These are phyloP conservation scores for Mesoclemmys tuberculata DNA, from an alignment of 2,113 vertebrate genomes.

Conservation along the genomic window DNA sequence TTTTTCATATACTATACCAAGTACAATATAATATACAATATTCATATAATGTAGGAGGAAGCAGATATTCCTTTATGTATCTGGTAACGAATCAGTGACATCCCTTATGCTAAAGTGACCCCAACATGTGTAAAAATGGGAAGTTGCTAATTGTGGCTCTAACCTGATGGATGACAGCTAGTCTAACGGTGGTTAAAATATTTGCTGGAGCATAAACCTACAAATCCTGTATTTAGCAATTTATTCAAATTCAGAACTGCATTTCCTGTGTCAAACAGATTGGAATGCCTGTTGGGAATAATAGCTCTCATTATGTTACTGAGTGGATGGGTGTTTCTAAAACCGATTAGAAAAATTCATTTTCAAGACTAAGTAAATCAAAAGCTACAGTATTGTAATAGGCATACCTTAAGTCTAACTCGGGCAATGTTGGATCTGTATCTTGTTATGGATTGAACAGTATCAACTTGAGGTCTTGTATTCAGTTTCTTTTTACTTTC, in stretches of 20 bases:
- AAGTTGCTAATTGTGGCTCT: not conserved
- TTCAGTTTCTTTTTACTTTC: not conserved
- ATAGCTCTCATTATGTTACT: not conserved
- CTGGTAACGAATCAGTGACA: rapidly evolving
- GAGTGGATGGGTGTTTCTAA: not conserved
- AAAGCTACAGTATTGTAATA: not conserved
- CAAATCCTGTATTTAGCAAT: not conserved
- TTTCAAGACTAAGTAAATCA: no score
- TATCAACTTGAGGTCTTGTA: not conserved
- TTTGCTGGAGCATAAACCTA: not conserved
- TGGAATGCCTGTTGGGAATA: not conserved
- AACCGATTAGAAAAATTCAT: not conserved
- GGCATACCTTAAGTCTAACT: not conserved
- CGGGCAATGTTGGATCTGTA: not conserved
- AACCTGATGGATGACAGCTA: not conserved
- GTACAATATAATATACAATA: not conserved
- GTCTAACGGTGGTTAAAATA: not conserved
- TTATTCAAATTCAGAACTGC: not conserved
- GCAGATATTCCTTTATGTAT: not conserved
- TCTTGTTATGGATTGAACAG: not conserved
- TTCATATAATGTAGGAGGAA: not conserved
- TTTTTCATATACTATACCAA: not conserved
- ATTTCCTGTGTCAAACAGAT: not conserved
- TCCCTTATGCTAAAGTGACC: not conserved
- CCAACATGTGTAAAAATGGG: not conserved